A percentile compares a stretch with the other conserved stretches of the same genome.
Conservation (phyloP, 2,888 invertebrate species). For the Apoda limacodes region DNA sequence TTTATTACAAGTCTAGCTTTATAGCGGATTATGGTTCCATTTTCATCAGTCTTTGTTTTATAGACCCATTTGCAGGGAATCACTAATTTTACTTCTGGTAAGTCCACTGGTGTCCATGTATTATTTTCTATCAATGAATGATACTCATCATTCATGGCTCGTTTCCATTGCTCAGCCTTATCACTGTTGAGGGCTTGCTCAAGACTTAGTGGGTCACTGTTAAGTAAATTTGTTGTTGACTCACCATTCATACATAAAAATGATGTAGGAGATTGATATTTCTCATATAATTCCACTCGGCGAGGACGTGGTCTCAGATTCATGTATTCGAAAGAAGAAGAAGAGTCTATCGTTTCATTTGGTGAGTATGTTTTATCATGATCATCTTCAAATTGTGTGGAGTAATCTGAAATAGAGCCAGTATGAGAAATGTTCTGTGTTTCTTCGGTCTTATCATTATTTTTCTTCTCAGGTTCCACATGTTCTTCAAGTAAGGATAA, state of each 20-base stretch:
- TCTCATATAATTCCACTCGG: not conserved
- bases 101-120: conserved; percentile 11
- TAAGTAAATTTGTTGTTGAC: conserved; percentile 2
- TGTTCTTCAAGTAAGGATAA: not conserved
- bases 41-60: conserved; percentile 16
- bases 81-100: conserved; percentile 11
- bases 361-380: not conserved
- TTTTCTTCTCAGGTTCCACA: not conserved
- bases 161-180: conserved; percentile 9
- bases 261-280: not conserved
- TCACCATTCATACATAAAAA: conserved; percentile 1
- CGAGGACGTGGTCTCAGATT: not conserved
- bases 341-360: not conserved
- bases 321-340: not conserved
- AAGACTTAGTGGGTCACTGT: conserved; percentile 9
- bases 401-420: not conserved
- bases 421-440: not conserved
- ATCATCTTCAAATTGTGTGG: not conserved
- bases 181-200: conserved; percentile 2
- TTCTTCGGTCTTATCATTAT: not conserved
- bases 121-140: conserved; percentile 12
- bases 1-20: conserved; percentile 22
- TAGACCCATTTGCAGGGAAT: conserved; percentile 19
- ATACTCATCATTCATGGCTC: conserved; percentile 16
- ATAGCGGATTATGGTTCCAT: conserved; percentile 14